Conservation (phyloP, 2,888 invertebrate species). For the Chaetogeoica ovagalla region DNA sequence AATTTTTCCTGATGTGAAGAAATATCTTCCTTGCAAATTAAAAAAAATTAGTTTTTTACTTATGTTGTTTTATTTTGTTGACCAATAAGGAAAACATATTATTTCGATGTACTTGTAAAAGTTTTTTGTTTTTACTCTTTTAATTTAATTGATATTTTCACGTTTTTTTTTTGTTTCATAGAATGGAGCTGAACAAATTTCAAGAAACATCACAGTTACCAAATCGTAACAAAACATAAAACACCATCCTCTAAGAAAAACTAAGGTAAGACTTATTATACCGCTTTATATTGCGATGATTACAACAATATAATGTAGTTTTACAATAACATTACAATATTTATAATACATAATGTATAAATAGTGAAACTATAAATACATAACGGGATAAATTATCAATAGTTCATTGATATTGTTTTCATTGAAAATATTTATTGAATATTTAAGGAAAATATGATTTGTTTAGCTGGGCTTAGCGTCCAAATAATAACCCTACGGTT, state of each 20-base stretch:
- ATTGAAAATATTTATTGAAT: conserved; percentile 11
- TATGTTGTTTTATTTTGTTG: not conserved
- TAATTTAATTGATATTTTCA: not conserved
- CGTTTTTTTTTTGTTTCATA: conserved; percentile 2
- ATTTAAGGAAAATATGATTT: not conserved
- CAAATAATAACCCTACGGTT: too few relatives aligned
- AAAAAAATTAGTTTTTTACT: too few relatives aligned
- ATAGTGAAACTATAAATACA: too few relatives aligned
- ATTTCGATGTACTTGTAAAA: not conserved
- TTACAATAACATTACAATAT: too few relatives aligned
- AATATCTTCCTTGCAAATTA: too few relatives aligned
- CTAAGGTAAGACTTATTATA: conserved; percentile 29
- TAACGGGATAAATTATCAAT: too few relatives aligned
- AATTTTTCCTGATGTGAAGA: too few relatives aligned
- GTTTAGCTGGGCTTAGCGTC: too few relatives aligned
- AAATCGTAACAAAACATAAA: conserved; percentile 16
- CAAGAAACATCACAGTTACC: conserved; percentile 20
- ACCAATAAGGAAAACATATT: not conserved
- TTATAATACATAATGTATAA: too few relatives aligned
- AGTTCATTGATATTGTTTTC: not conserved
- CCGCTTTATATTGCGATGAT: not conserved
- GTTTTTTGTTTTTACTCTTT: not conserved
- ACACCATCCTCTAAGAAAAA: conserved; percentile 13
- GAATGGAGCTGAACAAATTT: conserved; percentile 34
- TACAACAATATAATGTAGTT: too few relatives aligned